These are phyloP conservation scores for Panulirus ornatus DNA, from an alignment of 1,140 invertebrate genomes.

Conservation along the genomic window DNA sequence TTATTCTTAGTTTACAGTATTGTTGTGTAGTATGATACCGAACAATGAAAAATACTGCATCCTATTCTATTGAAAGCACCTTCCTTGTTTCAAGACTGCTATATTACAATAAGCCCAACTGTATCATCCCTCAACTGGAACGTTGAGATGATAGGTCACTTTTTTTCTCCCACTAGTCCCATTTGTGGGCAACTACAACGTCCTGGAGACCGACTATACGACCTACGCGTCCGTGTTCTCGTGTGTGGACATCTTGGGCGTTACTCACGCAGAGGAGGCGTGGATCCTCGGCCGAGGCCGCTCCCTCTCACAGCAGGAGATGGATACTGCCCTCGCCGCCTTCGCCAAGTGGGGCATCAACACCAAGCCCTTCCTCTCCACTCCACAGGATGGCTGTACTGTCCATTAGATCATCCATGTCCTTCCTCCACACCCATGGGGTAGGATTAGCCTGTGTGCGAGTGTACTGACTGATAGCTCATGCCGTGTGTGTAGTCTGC, in stretches of 20 bases:
- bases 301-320: not conserved
- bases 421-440: not conserved
- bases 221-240: slow-evolving; percentile 29
- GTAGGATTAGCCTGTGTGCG: too few species aligned
- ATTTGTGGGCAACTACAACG: slow-evolving; percentile 35
- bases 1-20: not conserved
- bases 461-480: too few species aligned
- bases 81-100: not conserved
- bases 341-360: slow-evolving; percentile 21
- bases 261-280: slow-evolving; percentile 13
- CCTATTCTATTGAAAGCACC: too few species aligned
- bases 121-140: not conserved
- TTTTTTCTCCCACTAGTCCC: slow-evolving; percentile 35
- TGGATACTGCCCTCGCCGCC: not conserved
- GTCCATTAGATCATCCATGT: not conserved
- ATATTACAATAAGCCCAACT: not conserved
- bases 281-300: slow-evolving; percentile 26
- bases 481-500: too few species aligned
- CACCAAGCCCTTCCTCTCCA: not conserved
- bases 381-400: not conserved
- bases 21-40: not conserved
- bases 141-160: not conserved
- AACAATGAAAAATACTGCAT: too few species aligned
- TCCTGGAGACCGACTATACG: slow-evolving; percentile 42
- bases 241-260: slow-evolving; percentile 4